A percentile compares a stretch with the other conserved stretches of the same genome.
Evolutionary conservation across 1,140 invertebrate species (phyloP).

Genomic region (Pseudomyrmex gracilis): DNA sequence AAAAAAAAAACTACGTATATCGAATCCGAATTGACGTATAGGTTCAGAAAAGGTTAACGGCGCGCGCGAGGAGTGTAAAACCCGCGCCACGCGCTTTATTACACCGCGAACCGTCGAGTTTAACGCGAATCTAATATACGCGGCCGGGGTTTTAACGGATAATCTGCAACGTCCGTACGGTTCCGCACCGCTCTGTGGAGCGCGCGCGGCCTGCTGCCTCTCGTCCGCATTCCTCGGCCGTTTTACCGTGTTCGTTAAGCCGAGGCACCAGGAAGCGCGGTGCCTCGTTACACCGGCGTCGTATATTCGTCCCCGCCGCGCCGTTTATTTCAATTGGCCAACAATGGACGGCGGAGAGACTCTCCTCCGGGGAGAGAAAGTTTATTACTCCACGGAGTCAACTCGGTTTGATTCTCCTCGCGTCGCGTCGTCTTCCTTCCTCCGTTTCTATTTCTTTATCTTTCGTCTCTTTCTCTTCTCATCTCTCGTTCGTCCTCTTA

Average conservation of each 20-base stretch:
- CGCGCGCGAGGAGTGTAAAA: not conserved
- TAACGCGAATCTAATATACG: slow-evolving; percentile 74
- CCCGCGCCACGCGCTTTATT: slow-evolving; percentile 1
- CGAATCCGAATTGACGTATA: not conserved
- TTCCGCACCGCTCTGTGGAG: slow-evolving; percentile 37
- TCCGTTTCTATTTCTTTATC: slow-evolving; percentile 15
- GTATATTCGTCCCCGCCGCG: slow-evolving; percentile 64
- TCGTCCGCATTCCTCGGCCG: slow-evolving; percentile 74
- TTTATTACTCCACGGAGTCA: slow-evolving; percentile 67
- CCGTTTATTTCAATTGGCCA: slow-evolving; percentile 69
- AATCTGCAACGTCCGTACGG: slow-evolving; percentile 45
- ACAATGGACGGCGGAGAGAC: slow-evolving; percentile 61
- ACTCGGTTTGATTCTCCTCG: slow-evolving; percentile 42
- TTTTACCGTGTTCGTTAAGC: slow-evolving; percentile 69
- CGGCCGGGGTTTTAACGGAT: slow-evolving; percentile 51
- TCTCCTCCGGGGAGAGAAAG: slow-evolving; percentile 64
- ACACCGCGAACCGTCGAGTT: slow-evolving; percentile 29
- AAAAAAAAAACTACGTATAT: not conserved
- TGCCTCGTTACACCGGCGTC: slow-evolving; percentile 64
- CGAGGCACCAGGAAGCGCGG: slow-evolving; percentile 64
- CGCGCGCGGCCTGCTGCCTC: slow-evolving; percentile 15
- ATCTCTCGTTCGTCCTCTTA: not conserved
- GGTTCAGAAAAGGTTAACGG: not conserved
- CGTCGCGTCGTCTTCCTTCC: slow-evolving; percentile 11
- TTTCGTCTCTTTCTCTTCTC: slow-evolving; percentile 4